Evolutionary conservation across 2,888 invertebrate genomes (phyloP).

Genomic region (Lysandra coridon): DNA sequence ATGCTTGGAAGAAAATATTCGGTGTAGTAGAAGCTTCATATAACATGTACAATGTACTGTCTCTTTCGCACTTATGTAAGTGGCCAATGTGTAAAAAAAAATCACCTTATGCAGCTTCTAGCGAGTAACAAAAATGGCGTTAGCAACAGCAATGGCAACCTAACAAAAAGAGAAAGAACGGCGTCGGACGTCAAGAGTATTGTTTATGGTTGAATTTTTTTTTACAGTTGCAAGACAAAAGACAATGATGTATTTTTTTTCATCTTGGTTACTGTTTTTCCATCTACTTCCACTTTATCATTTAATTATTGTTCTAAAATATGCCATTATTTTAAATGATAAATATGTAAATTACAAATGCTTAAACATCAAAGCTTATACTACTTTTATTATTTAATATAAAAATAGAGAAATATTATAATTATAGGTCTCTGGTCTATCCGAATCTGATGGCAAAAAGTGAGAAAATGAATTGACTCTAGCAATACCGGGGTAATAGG

Average conservation of each 20-base stretch:
- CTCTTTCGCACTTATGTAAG: slow-evolving; percentile 65
- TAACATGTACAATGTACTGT: slow-evolving; percentile 49
- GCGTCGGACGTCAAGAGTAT: slow-evolving; percentile 76
- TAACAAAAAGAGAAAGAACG: slow-evolving; percentile 64
- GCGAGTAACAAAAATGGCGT: slow-evolving; percentile 80
- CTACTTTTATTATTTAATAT: too few relatives aligned
- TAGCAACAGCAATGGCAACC: slow-evolving; percentile 75
- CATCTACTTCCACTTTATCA: too few relatives aligned
- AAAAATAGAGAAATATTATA: too few relatives aligned
- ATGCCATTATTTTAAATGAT: too few relatives aligned
- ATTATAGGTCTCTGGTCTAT: too few relatives aligned
- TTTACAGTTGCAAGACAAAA: slow-evolving; percentile 36
- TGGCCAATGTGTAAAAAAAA: slow-evolving; percentile 67
- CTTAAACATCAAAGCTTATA: too few relatives aligned
- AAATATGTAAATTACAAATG: too few relatives aligned
- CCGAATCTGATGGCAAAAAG: too few relatives aligned
- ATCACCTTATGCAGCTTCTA: slow-evolving; percentile 74
- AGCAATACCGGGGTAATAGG: too few relatives aligned
- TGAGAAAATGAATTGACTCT: too few relatives aligned
- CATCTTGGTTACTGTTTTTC: too few relatives aligned
- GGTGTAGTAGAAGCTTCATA: slow-evolving; percentile 69
- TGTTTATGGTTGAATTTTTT: slow-evolving; percentile 64
- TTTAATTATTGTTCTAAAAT: too few relatives aligned
- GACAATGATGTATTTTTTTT: not conserved
- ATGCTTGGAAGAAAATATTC: slow-evolving; percentile 79